A percentile compares a stretch with the other conserved stretches of the same genome.
These are phyloP conservation scores for Amiota communis DNA, from an alignment of 2,888 invertebrate species.

Conservation along the genomic window DNA sequence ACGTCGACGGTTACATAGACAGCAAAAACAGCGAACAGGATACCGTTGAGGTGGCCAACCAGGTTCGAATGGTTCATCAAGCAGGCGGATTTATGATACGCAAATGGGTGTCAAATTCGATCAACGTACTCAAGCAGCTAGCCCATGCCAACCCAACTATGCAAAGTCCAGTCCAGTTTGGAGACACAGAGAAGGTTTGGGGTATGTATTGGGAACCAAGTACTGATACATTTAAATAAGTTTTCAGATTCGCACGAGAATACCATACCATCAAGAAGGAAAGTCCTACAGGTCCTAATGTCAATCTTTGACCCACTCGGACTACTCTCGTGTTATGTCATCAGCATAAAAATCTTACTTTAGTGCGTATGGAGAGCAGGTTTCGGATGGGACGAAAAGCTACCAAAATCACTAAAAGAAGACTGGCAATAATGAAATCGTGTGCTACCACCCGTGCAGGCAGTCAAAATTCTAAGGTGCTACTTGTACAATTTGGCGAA, in stretches of 20 bases:
- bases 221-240: not conserved
- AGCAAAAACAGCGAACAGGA: constrained; percentile 1
- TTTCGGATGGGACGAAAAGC: not conserved
- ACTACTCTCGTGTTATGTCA: not conserved
- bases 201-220: constrained; percentile 1
- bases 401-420: not conserved
- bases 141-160: not conserved
- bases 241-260: not conserved
- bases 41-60: not conserved
- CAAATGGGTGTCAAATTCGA: not conserved
- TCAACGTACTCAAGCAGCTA: not conserved
- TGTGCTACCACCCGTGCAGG: not conserved
- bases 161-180: not conserved
- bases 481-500: constrained; percentile 23
- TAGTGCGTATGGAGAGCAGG: constrained; percentile 1
- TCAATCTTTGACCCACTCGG: not conserved
- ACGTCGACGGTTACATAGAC: not conserved
- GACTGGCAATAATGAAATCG: not conserved
- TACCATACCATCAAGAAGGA: too few relatives aligned
- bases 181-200: not conserved
- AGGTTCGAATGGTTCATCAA: constrained; percentile 7
- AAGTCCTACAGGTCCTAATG: not conserved
- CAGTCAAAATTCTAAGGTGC: constrained; percentile 17
- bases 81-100: not conserved
- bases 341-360: not conserved